Evolutionary conservation across 2,888 invertebrate species (phyloP).

Genomic region (Andricus quercusramuli): DNA sequence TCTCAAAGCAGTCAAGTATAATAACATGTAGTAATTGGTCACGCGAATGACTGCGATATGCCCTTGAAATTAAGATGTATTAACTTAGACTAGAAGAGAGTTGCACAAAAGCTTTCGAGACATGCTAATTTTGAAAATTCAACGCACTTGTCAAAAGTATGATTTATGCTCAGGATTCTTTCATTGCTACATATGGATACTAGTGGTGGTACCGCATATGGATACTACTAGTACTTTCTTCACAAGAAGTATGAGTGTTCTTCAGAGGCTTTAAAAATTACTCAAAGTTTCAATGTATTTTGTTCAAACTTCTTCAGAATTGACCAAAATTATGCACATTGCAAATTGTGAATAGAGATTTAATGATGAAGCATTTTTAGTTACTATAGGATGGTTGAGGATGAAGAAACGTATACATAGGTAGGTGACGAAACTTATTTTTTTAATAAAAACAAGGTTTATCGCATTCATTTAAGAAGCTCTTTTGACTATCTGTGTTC

Average conservation of each 20-base stretch:
- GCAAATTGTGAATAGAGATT: neutral
- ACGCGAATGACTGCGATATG: no score
- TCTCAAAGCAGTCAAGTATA: no score
- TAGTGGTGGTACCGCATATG: no score
- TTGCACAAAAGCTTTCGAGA: no score
- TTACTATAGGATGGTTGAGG: neutral
- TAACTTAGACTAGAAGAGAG: no score
- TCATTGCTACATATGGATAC: neutral
- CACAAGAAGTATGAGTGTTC: neutral
- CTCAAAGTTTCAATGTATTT: neutral
- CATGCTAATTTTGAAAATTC: neutral
- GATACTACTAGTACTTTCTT: neutral
- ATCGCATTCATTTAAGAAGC: neutral
- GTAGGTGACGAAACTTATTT: neutral
- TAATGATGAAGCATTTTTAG: neutral
- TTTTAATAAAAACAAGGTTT: neutral
- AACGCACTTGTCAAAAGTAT: neutral
- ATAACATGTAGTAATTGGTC: no score
- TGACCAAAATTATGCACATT: neutral
- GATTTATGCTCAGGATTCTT: neutral
- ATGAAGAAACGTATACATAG: neutral
- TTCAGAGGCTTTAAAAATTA: neutral
- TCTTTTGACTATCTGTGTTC: rapidly evolving
- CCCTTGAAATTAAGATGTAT: no score
- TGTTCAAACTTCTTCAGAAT: neutral